Base-by-base conservation (phyloP, 2,888 invertebrate genomes). In the Drosophila mulleri region DNA sequence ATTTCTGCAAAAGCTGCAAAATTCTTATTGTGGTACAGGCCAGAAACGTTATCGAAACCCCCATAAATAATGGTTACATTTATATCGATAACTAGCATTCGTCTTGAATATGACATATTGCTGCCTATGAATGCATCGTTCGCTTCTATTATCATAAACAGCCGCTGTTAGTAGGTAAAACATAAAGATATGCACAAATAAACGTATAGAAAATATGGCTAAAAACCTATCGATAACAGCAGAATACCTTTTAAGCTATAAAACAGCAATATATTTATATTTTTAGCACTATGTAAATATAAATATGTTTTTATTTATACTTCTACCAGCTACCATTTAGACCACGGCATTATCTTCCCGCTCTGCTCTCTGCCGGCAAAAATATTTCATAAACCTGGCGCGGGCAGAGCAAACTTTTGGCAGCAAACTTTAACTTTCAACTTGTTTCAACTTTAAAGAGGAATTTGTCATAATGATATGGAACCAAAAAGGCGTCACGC, bases 391-490 rank as follows among this genome's bases (percentile, higher is more conserved):
- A 47, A 37, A 37, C 23, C 47, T 29, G 12, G 26, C 29, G 12
- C 16, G 18, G 39, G 12, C n/a, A 14, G 32, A 41, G 29, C 23
- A 54, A 67, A 65, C 54, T 60, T 69, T 50, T 23, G 41, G 16
- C 44, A 41, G 39, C 20, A 35, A 68, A 58, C 41, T 59, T 57
- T 7, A 58, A 52, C 39, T 41, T n/a, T 9, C 48, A 58, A 45
- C 39, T 41, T 35, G 16, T 54, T 69, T 48, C 60, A 32, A 67
- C 60, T 64, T 64, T 47, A 42, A 62, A 45, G 26, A 29, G 29
- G 35, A 75, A 52, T 62, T 76, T 65, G 42, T 53, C 53, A 58
- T 58, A 60, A 58, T 69, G 39, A 53, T 48, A 32, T 48, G 14
- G 39, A 32, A 48, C 23, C 20, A 5, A 56, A 29, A 23, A 18